Conservation (phyloP, 37 sponge, comb jelly and placozoan species). For the Aphrocallistes beatrix region DNA sequence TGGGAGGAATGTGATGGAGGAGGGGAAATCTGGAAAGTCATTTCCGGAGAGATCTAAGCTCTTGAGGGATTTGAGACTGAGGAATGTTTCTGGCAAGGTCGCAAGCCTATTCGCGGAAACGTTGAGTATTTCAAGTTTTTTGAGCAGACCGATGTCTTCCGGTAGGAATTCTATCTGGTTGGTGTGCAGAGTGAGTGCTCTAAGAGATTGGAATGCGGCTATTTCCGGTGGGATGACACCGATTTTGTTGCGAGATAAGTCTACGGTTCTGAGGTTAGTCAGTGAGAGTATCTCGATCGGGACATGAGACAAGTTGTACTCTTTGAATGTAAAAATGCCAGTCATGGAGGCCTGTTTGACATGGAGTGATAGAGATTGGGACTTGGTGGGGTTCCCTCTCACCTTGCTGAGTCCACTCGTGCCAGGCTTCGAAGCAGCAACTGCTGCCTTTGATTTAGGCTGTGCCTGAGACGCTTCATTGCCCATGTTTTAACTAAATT, state of each 20-base stretch:
- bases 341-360: neutral
- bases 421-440: neutral
- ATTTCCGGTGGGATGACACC: neutral
- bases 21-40: neutral
- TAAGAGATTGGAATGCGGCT: neutral
- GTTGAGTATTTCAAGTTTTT: neutral
- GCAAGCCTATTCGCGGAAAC: neutral
- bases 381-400: neutral
- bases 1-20: neutral
- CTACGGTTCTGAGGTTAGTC: neutral
- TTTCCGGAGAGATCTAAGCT: neutral
- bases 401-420: neutral
- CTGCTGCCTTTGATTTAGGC: neutral
- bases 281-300: neutral
- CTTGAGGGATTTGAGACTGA: neutral
- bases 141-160: neutral
- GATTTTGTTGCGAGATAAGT: neutral
- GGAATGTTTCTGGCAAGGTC: neutral
- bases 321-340: neutral
- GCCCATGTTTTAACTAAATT: too few species aligned
- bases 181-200: neutral
- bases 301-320: neutral
- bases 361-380: neutral
- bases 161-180: slow-evolving; percentile 1
- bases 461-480: neutral